These are phyloP conservation scores for Siniperca knerii DNA, from an alignment of 2,113 vertebrate species.

Conservation along the genomic window DNA sequence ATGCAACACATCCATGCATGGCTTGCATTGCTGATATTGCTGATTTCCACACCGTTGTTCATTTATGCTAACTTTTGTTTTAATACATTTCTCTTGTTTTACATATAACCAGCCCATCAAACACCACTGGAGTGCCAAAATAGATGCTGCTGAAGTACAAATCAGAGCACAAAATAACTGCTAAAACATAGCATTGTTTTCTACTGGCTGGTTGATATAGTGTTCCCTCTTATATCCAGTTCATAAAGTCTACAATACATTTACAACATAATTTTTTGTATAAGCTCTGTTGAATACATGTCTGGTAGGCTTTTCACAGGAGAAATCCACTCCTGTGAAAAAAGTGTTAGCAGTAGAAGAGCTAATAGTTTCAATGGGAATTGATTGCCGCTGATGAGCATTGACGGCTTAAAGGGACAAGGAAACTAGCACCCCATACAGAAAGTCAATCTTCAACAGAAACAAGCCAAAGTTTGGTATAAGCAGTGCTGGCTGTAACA, in stretches of 20 bases:
- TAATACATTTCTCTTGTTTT: not conserved
- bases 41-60: not conserved
- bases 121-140: not conserved
- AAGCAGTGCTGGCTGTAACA: not conserved
- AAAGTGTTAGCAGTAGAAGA: not conserved
- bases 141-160: not conserved
- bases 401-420: not conserved
- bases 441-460: not conserved
- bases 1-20: not conserved
- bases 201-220: no score
- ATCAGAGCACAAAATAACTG: not conserved
- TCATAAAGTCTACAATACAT: no score
- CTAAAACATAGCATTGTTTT: not conserved
- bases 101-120: not conserved
- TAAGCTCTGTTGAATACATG: not conserved
- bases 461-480: not conserved
- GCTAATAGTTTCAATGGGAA: not conserved
- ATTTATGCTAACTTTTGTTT: not conserved
- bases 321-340: not conserved
- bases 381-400: not conserved
- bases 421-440: not conserved
- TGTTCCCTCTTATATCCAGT: not conserved
- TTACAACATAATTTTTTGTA: not conserved
- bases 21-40: not conserved
- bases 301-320: not conserved